Conservation (phyloP, 1,140 invertebrate genomes). For the Chionoecetes opilio region DNA sequence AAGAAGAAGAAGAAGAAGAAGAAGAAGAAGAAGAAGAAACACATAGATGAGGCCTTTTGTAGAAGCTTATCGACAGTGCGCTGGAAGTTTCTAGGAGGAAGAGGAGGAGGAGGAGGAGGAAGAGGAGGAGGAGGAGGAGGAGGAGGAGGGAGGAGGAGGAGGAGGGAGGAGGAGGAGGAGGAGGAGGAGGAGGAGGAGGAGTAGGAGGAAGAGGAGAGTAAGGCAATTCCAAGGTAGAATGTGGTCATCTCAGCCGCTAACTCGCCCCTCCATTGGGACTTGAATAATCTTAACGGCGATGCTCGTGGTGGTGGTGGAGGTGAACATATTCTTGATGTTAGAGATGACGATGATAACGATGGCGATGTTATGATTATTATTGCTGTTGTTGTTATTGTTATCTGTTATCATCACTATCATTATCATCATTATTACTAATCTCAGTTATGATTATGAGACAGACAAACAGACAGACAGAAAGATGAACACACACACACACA, state of each 20-base stretch:
- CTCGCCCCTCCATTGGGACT: background rate
- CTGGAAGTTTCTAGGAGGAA: background rate
- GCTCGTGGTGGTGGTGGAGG: too few species aligned
- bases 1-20: too few species aligned
- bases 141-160: background rate
- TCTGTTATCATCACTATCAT: background rate
- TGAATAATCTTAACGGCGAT: background rate
- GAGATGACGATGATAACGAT: too few species aligned
- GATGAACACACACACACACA: background rate
- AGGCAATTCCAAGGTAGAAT: slow-evolving; percentile 5
- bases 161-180: background rate
- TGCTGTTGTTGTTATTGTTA: too few species aligned
- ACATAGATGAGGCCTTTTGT: too few species aligned
- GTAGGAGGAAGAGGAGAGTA: background rate
- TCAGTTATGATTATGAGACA: background rate
- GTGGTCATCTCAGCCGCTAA: background rate
- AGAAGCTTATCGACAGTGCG: too few species aligned
- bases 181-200: background rate
- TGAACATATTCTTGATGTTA: background rate
- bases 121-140: slow-evolving; percentile 25
- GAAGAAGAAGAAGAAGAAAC: too few species aligned
- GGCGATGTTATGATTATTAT: too few species aligned
- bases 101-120: slow-evolving; percentile 37
- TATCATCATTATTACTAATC: background rate
- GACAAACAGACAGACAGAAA: background rate